Conservation (phyloP, 2,888 invertebrate species). For the Callyntrura guangdongensis region DNA sequence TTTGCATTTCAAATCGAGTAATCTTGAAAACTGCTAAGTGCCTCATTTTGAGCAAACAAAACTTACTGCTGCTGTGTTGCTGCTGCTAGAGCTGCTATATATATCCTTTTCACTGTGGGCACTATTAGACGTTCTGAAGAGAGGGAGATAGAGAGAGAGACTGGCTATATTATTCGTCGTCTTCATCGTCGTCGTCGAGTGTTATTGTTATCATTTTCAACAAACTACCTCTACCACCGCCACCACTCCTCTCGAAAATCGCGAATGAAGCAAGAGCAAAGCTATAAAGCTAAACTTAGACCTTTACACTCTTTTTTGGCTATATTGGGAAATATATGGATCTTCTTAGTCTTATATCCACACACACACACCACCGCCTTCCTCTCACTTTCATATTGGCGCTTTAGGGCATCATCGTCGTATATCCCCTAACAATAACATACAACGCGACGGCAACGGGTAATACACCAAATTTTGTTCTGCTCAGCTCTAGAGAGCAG, state of each 20-base stretch:
- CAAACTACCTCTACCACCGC: not conserved
- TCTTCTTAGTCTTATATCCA: not conserved
- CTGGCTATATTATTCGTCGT: no score
- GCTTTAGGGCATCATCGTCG: not conserved
- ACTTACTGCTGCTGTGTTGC: no score
- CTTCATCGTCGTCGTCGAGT: no score
- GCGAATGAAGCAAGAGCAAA: not conserved
- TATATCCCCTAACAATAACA: no score
- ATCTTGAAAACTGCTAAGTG: constrained; percentile 75
- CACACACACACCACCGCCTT: not conserved
- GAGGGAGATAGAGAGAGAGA: no score
- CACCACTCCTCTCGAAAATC: not conserved
- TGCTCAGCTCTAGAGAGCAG: no score
- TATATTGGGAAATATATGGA: no score
- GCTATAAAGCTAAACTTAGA: constrained; percentile 9
- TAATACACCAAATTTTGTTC: no score
- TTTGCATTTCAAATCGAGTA: constrained; percentile 76
- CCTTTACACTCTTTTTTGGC: no score
- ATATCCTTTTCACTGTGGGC: not conserved
- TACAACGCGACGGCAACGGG: no score
- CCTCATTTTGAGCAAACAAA: constrained; percentile 69
- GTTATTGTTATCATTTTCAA: constrained; percentile 39
- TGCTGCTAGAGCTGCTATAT: not conserved
- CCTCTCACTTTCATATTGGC: constrained; percentile 9
- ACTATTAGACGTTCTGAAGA: no score